These are phyloP conservation scores for Axea sp. DNA, from an alignment of 2,888 invertebrate species.

Conservation along the genomic window DNA sequence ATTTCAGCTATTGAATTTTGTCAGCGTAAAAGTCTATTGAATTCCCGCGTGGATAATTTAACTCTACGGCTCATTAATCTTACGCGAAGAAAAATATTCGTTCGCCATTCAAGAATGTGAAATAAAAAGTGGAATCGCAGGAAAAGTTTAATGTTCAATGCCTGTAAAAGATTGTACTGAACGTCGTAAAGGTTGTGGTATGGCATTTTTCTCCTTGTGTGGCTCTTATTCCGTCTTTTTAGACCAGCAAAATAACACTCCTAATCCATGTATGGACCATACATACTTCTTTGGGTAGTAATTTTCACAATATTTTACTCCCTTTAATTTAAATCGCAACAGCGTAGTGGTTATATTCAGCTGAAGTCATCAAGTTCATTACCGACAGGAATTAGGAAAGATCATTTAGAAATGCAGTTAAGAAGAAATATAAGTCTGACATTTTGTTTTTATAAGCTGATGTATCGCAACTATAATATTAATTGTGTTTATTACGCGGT, in stretches of 20 bases:
- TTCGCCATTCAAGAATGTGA: slow-evolving; percentile 28
- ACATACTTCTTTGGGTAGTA: slow-evolving; percentile 14
- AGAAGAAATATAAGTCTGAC: too few species aligned
- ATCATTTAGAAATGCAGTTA: too few species aligned
- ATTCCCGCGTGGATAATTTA: slow-evolving; percentile 28
- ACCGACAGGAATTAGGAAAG: too few species aligned
- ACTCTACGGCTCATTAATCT: slow-evolving; percentile 32
- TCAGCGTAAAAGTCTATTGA: slow-evolving; percentile 15
- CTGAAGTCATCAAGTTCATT: too few species aligned
- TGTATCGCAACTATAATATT: too few species aligned
- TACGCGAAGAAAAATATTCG: slow-evolving; percentile 31
- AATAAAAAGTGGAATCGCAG: slow-evolving; percentile 33
- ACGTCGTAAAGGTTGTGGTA: slow-evolving; percentile 32
- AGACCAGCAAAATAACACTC: slow-evolving; percentile 11
- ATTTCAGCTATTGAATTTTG: not conserved
- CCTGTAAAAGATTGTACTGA: slow-evolving; percentile 40
- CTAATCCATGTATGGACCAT: slow-evolving; percentile 40
- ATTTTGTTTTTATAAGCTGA: too few species aligned
- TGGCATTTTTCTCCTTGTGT: slow-evolving; percentile 31
- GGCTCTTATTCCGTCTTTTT: slow-evolving; percentile 27
- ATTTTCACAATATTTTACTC: slow-evolving; percentile 20
- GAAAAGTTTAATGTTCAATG: slow-evolving; percentile 42
- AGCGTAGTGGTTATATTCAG: not conserved
- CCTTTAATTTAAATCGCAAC: slow-evolving; percentile 34
- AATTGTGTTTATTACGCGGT: too few species aligned